A percentile compares a stretch with the other conserved stretches of the same genome.
phyloP scores from a whole-genome alignment of 2,888 invertebrate genomes.

The Nebria salina region DNA sequence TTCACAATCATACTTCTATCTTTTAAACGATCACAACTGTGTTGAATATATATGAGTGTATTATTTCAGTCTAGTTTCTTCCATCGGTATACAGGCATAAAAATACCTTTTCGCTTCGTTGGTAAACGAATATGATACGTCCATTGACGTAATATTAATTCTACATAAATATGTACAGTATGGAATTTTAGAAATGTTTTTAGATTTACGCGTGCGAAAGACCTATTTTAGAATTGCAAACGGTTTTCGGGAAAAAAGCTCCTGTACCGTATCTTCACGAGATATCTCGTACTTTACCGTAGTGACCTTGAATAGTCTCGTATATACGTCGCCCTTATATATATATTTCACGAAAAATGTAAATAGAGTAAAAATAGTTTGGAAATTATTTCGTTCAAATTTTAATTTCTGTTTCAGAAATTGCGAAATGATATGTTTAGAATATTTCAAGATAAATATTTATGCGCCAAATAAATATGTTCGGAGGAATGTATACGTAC shows the following conservation, averaged over 20 bases:
- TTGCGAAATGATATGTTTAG: too few species aligned
- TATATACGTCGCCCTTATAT: background rate
- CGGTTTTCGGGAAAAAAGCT: background rate
- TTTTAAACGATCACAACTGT: background rate
- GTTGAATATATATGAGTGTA: background rate
- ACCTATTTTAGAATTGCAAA: background rate
- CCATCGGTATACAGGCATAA: background rate
- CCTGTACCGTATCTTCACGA: background rate
- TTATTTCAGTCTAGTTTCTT: background rate
- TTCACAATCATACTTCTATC: background rate
- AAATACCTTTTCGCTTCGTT: conserved; percentile 1
- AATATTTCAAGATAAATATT: too few species aligned
- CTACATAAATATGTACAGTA: background rate
- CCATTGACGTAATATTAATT: background rate
- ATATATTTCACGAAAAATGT: background rate
- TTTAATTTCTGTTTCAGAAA: too few species aligned
- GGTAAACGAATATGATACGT: background rate
- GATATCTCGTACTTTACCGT: background rate
- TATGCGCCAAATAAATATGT: too few species aligned
- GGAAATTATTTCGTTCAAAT: too few species aligned
- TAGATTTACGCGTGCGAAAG: background rate
- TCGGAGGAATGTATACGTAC: too few species aligned
- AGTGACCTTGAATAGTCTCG: background rate
- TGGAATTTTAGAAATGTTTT: background rate
- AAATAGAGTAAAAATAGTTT: background rate